Evolutionary conservation across 2,797 vertebrate genomes (phyloP), one percentile per base, ranked within the genome.

Genomic region (Typhlichthys eigenmanni): DNA sequence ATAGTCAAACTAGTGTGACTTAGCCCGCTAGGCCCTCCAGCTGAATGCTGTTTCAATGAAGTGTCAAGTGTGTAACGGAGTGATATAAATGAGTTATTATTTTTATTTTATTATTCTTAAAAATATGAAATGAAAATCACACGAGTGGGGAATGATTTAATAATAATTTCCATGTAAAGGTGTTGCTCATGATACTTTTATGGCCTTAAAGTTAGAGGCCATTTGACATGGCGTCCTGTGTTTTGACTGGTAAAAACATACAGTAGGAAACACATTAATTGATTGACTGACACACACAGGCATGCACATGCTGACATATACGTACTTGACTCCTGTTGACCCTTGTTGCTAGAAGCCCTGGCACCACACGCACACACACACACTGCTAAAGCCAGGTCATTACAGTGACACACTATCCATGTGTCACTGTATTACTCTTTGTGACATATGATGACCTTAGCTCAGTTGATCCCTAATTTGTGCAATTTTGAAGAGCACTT

Each of bases 341-440:
- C 46, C 62, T 63, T 64, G 73, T 85, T 80, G 85, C 76, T 79
- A 56, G 46, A 48, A 83, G 85, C 74, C 64, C 45, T 34, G 12
- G 34, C 65, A 63, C 84, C 79, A 75, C 71, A 75, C 69, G 54
- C 63, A 38, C 13, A 34, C 60, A 58, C 64, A 64, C 76, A 59
- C 55, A 60, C 58, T 38, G 52, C 24, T 3, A 13, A 58, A 61
- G 59, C 69, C 70, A 79, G 66, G 76, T 81, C 78, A 72, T 72
- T 62, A 80, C 67, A 63, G 48, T 79, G 72, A 77, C 78, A 78
- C 77, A 65, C 69, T 77, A 76, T 84, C 72, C 85, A 80, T 80
- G 83, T 86, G 84, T 82, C 84, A 67, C 68, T 65, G 59, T 68
- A 68, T 68, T 71, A 71, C 56, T 17, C 71, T 19, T 19, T 24